Percentiles rank a stretch among this genome's conserved stretches.
These are phyloP conservation scores for Cryptomyrus ogoouensis DNA, from an alignment of 2,113 vertebrate genomes.

Conservation along the genomic window DNA sequence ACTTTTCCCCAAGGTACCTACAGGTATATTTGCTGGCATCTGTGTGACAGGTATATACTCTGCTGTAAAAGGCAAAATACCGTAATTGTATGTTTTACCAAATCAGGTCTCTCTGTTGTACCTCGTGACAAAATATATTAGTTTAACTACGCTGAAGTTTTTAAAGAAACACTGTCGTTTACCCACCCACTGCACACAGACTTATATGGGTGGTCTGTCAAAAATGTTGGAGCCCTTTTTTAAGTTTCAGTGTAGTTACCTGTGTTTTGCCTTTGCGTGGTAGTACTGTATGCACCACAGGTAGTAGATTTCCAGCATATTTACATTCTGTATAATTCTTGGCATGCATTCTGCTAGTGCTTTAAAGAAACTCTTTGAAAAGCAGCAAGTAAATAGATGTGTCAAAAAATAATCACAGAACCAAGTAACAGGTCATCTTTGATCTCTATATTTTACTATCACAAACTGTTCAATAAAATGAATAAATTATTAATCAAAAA, in stretches of 20 bases:
- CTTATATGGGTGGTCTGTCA: neutral
- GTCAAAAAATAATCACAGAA: neutral
- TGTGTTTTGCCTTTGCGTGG: neutral
- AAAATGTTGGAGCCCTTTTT: neutral
- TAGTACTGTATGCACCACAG: neutral
- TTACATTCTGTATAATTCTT: neutral
- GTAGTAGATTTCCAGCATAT: constrained; percentile 3
- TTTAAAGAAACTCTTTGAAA: neutral
- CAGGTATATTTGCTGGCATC: neutral
- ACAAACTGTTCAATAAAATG: neutral
- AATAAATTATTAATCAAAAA: neutral
- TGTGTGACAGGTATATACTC: neutral
- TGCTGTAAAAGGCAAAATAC: neutral
- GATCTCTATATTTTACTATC: neutral
- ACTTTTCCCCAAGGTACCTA: neutral
- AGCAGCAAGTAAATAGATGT: neutral
- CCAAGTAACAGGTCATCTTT: neutral
- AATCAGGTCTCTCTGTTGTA: neutral
- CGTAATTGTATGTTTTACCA: neutral
- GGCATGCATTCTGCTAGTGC: neutral
- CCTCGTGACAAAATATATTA: neutral
- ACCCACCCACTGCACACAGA: neutral
- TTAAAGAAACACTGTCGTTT: neutral
- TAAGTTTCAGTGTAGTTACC: neutral
- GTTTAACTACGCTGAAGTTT: neutral